phyloP scores from a whole-genome alignment of 37 sponge, comb jelly and placozoan genomes.

The Eunapius fragilis region DNA sequence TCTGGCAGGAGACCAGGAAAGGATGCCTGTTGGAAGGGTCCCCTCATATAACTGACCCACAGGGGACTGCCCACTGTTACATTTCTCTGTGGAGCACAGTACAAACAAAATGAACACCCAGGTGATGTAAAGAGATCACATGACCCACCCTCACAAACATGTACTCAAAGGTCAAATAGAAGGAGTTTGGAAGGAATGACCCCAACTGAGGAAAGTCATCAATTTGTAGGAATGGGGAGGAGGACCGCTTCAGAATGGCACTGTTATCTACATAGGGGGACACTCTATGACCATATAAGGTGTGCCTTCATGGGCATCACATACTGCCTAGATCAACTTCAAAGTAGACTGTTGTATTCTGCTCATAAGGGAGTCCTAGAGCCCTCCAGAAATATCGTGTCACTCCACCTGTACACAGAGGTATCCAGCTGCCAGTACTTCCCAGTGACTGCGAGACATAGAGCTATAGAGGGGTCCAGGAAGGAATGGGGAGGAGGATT shows the following conservation, averaged over 20 bases:
- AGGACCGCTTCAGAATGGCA: neutral
- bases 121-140: too few relatives aligned
- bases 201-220: constrained; percentile 6
- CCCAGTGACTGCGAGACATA: neutral
- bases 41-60: too few relatives aligned
- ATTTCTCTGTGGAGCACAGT: too few relatives aligned
- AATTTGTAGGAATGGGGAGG: neutral
- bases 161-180: constrained; percentile 39
- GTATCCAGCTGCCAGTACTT: neutral
- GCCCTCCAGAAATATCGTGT: neutral
- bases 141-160: constrained; percentile 67
- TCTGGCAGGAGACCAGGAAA: too few relatives aligned
- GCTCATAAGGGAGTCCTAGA: neutral
- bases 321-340: neutral
- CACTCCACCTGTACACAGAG: neutral
- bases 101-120: too few relatives aligned
- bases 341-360: neutral
- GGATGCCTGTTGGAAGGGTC: too few relatives aligned
- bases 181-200: constrained; percentile 30
- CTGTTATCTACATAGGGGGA: neutral
- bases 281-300: neutral
- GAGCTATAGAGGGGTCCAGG: neutral
- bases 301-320: neutral
- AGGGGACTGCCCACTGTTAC: too few relatives aligned
- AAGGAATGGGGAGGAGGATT: neutral